Percentiles rank a stretch among this genome's conserved stretches.
Conservation (phyloP, 2,113 vertebrate species). For the Malurus alboscapulatus region DNA sequence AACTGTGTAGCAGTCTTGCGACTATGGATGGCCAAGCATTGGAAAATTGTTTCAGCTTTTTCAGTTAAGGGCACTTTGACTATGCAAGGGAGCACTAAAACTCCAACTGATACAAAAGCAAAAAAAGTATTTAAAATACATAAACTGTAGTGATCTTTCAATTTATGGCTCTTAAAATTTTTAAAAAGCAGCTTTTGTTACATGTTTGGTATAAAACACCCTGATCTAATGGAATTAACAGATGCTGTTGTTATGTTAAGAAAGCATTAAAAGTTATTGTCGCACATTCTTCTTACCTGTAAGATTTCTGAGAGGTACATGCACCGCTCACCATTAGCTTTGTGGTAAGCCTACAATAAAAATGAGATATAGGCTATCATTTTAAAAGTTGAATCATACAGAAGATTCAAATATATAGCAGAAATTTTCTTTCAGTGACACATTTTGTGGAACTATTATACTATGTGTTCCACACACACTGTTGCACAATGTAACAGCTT, state of each 20-base stretch:
- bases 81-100: not conserved
- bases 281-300: slow-evolving; percentile 70
- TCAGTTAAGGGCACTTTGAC: not conserved
- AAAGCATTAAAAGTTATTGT: not conserved
- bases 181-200: not conserved
- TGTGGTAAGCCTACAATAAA: slow-evolving; percentile 80
- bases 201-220: not conserved
- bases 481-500: not conserved
- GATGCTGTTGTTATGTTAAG: not conserved
- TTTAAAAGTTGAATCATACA: not conserved
- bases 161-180: not conserved
- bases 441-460: not conserved
- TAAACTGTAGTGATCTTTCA: not conserved
- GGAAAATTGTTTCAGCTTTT: not conserved
- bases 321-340: slow-evolving; percentile 77
- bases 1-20: not conserved
- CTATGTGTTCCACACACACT: not conserved
- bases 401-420: not conserved
- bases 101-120: not conserved
- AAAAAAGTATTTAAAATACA: not conserved
- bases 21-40: not conserved
- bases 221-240: not conserved
- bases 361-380: not conserved
- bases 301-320: slow-evolving; percentile 81
- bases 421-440: not conserved